phyloP scores from a whole-genome alignment of 2,113 vertebrate species.

The Bettongia penicillata region DNA sequence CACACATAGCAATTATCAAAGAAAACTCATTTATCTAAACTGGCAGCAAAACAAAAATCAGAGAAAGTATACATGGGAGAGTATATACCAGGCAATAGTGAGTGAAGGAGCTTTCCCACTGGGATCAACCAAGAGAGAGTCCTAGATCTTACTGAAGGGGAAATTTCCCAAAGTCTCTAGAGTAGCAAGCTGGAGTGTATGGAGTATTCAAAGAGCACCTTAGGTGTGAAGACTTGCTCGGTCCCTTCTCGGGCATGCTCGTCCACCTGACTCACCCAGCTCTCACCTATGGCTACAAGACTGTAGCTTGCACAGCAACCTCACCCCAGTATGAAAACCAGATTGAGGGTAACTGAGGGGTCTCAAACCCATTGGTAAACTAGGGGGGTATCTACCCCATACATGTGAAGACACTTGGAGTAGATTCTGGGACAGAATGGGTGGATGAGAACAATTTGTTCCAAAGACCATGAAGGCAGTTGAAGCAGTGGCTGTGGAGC shows the following conservation, averaged over 20 bases:
- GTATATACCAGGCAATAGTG: neutral
- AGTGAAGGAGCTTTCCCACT: neutral
- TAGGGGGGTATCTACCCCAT: neutral
- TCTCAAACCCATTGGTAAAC: neutral
- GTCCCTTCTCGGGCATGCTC: neutral
- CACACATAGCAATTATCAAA: neutral
- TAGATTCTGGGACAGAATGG: neutral
- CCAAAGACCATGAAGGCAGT: neutral
- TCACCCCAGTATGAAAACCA: neutral
- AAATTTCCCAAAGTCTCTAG: neutral
- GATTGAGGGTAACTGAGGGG: neutral
- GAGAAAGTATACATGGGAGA: neutral
- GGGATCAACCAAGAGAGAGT: neutral
- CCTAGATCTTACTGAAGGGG: neutral
- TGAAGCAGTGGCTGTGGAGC: neutral
- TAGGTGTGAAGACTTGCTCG: neutral
- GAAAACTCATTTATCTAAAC: neutral
- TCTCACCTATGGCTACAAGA: neutral
- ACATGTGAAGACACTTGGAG: neutral
- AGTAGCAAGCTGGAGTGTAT: neutral
- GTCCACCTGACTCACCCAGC: neutral
- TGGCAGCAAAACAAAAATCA: neutral
- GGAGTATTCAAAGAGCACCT: neutral
- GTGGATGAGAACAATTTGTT: neutral
- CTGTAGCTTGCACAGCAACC: too few relatives aligned